A percentile compares a stretch with the other conserved stretches of the same genome.
Evolutionary conservation across 2,797 vertebrate genomes (phyloP).

Genomic region (Acestrorhynchus altus): DNA sequence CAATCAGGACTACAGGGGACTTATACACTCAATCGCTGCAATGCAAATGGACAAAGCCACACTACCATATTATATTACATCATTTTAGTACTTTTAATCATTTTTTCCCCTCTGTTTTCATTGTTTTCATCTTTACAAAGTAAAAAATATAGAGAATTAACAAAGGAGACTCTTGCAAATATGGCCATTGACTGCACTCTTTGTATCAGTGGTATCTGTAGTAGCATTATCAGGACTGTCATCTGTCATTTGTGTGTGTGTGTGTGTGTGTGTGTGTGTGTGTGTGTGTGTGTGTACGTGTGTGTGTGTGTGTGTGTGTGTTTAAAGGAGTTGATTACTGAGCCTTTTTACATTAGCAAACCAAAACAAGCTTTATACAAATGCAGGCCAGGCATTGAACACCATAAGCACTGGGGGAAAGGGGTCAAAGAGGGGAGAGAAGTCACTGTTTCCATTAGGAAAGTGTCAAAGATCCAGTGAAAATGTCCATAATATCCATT

Average conservation of each 20-base stretch:
- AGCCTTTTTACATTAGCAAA: constrained; percentile 45
- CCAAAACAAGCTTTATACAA: constrained; percentile 43
- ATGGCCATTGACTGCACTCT: constrained; percentile 66
- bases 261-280: constrained; percentile 25
- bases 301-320: no score
- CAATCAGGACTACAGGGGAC: constrained; percentile 81
- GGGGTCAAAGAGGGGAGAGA: constrained; percentile 26
- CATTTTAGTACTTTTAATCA: constrained; percentile 49
- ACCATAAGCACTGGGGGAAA: constrained; percentile 38
- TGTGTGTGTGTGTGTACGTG: constrained; percentile 24
- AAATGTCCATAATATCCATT: constrained; percentile 30
- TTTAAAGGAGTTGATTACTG: constrained; percentile 37
- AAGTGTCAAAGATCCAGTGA: not conserved
- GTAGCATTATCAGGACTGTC: constrained; percentile 33
- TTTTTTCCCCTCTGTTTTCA: constrained; percentile 55
- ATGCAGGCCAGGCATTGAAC: constrained; percentile 46
- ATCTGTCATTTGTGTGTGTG: constrained; percentile 20
- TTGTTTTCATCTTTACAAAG: constrained; percentile 70
- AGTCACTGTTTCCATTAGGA: constrained; percentile 32
- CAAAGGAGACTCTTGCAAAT: constrained; percentile 71
- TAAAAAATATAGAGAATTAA: constrained; percentile 76
- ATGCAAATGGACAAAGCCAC: constrained; percentile 69
- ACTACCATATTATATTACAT: constrained; percentile 68
- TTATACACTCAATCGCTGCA: constrained; percentile 72
- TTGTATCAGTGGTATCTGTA: constrained; percentile 49